phyloP scores from a whole-genome alignment of 1,140 invertebrate species.

The Reticulitermes speratus region DNA sequence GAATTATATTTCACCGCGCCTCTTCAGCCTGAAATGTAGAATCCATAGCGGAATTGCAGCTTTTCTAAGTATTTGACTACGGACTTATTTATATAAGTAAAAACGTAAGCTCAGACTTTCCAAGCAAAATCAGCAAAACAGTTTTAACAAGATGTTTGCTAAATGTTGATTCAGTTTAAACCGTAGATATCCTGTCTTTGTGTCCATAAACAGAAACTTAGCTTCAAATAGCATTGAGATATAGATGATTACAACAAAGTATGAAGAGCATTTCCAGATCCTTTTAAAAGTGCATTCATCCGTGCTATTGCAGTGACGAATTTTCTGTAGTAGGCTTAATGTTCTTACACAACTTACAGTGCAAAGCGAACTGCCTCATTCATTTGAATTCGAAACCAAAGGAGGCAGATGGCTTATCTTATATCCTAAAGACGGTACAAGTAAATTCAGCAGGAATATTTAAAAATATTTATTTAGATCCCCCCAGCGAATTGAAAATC shows the following conservation, averaged over 20 bases:
- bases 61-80: no score
- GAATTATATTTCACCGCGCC: no score
- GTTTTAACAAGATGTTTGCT: neutral
- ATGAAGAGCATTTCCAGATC: neutral
- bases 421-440: no score
- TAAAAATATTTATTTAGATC: no score
- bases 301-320: neutral
- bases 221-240: neutral
- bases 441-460: no score
- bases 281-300: neutral
- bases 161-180: neutral
- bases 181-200: neutral
- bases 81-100: neutral
- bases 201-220: neutral
- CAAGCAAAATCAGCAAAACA: neutral
- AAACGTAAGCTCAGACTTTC: neutral
- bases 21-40: no score
- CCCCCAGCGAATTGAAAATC: no score
- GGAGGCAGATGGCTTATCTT: neutral
- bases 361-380: no score
- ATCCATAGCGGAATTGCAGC: no score
- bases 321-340: neutral
- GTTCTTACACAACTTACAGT: no score
- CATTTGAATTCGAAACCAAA: neutral
- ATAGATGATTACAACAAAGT: neutral